Evolutionary conservation across 2,888 invertebrate species (phyloP), one percentile per base, ranked within the genome.

Genomic region (Hymenopus coronatus): DNA sequence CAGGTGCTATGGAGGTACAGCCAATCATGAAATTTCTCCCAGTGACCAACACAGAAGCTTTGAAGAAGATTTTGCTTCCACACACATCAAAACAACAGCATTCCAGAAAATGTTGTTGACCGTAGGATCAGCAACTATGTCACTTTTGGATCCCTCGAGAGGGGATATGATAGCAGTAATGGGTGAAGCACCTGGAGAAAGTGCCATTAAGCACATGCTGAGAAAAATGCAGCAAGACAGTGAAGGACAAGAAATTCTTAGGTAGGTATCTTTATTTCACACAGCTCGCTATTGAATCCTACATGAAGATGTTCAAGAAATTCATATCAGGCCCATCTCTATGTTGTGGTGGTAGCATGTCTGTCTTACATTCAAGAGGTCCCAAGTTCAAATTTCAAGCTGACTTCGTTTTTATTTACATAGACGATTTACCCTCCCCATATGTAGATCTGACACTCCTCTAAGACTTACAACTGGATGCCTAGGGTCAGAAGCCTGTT

Each of bases 141-240:
- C 98, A 0, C 93, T 99, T 84, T 92, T 96, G 15, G 96, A 98
- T 94, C 99, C 99, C 8, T 88, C 88, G 27, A 85, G 97, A 90
- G 97, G 96, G 28, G 99, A 99, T 92, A 98, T 98, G 98, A 97
- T 99, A 91, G 98, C 99, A 30, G 97, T 98, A 91, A 95, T 99
- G 91, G 98, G 98, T 1, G 99, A 99, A 94, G 97, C 98, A 0
- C 98, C 98, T 15, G 98, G 96, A 84, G 91, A 92, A 82, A 92
- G 92, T 85, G 97, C 98, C 4, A 94, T 98, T 8, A 94, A 94
- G 90, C 94, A 95, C 91, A 97, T 99, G 93, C 94, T 95, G 88
- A 93, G 94, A 83, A 95, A 95, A 92, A 98, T 99, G 98, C 93
- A 95, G 90, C 93, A 94, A 85, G 96, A 96, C 89, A 93, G 95